These are phyloP conservation scores for Myotis yumanensis DNA, from an alignment of 2,113 vertebrate species.

Conservation along the genomic window DNA sequence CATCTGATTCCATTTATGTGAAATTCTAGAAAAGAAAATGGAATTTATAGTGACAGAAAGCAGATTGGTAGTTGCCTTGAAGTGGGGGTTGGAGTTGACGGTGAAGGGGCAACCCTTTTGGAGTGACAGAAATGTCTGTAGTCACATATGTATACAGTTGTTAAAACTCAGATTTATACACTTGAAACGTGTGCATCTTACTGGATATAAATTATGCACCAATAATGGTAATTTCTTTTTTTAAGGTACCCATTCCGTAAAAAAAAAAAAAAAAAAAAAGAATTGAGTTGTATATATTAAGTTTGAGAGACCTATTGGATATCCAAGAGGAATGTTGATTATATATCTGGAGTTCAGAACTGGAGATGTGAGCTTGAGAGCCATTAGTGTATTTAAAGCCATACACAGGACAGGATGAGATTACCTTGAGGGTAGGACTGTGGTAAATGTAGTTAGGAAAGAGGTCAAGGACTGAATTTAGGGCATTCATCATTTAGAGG, in stretches of 20 bases:
- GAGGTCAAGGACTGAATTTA: neutral
- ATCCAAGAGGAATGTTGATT: neutral
- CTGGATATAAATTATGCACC: neutral
- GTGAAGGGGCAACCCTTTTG: neutral
- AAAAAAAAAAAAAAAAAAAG: neutral
- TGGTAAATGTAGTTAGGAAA: neutral
- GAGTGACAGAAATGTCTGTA: neutral
- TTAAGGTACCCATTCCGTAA: neutral
- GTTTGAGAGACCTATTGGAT: neutral
- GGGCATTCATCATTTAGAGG: neutral
- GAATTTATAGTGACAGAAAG: neutral
- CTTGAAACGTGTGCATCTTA: neutral
- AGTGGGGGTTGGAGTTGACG: no score
- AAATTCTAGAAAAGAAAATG: neutral
- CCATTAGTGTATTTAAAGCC: neutral
- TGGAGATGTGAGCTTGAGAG: neutral
- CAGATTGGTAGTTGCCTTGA: neutral
- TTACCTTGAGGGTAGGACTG: neutral
- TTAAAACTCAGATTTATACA: neutral
- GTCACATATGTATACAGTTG: neutral
- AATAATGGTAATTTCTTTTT: neutral
- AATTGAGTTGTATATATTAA: conserved; percentile 34
- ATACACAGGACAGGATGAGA: neutral
- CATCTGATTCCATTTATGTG: neutral
- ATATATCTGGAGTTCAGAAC: neutral